These are phyloP conservation scores for Cichladusa arquata DNA, from an alignment of 2,113 vertebrate species.

Conservation along the genomic window DNA sequence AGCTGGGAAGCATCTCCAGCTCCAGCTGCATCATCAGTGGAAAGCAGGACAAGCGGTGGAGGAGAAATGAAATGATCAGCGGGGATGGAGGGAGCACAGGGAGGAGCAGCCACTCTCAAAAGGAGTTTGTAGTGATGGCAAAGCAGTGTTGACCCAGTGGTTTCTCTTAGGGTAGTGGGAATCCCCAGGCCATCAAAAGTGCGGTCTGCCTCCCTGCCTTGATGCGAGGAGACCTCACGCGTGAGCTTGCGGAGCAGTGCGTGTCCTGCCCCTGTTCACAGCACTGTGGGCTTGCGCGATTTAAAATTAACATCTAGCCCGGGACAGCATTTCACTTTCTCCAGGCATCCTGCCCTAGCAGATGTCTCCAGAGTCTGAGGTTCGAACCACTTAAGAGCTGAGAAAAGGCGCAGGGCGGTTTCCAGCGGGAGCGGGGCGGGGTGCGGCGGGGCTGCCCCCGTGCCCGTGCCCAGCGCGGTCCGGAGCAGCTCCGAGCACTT, in stretches of 20 bases:
- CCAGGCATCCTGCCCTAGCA: not conserved
- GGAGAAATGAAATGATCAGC: not conserved
- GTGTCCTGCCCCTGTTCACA: not conserved
- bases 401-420: not conserved
- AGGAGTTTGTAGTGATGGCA: not conserved
- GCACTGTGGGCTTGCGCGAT: rapidly evolving
- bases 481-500: not conserved
- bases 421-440: not conserved
- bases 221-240: rapidly evolving
- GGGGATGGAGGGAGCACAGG: not conserved
- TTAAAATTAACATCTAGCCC: not conserved
- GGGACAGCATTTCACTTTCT: not conserved
- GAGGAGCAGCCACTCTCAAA: not conserved
- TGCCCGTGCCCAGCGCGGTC: not conserved
- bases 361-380: not conserved
- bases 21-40: not conserved
- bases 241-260: rapidly evolving
- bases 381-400: not conserved
- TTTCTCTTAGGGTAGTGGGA: not conserved
- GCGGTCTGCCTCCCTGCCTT: rapidly evolving
- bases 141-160: rapidly evolving
- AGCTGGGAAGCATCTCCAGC: not conserved
- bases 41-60: not conserved
- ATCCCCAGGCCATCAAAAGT: not conserved
- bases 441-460: not conserved